These are phyloP conservation scores for Karalla daura DNA, from an alignment of 2,797 vertebrate species.

Conservation along the genomic window DNA sequence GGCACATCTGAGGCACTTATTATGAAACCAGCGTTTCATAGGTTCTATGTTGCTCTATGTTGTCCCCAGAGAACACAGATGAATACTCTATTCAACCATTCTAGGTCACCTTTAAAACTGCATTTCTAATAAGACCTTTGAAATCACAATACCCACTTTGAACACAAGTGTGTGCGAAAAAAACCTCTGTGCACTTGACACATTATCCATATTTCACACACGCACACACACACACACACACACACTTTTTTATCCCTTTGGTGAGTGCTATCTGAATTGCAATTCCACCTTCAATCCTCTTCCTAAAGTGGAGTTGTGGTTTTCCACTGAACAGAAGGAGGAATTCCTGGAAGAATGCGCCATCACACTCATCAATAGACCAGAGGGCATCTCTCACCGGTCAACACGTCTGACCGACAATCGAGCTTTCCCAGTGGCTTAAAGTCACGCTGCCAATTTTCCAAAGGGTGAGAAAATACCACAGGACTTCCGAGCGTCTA, in stretches of 20 bases:
- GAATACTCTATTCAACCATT: no score
- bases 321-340: background rate
- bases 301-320: background rate
- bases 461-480: slow-evolving; percentile 12
- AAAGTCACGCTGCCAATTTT: background rate
- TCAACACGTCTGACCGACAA: no score
- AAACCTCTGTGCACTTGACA: background rate
- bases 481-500: slow-evolving; percentile 1
- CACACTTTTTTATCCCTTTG: no score
- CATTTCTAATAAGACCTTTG: background rate
- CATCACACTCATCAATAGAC: background rate
- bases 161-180: background rate
- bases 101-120: no score
- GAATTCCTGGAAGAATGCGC: background rate
- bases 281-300: background rate
- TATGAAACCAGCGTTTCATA: no score
- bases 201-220: background rate
- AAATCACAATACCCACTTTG: background rate
- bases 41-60: no score
- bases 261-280: no score
- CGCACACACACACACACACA: no score
- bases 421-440: background rate
- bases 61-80: no score
- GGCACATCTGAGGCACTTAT: no score
- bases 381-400: background rate